A percentile compares a stretch with the other conserved stretches of the same genome.
phyloP scores from a whole-genome alignment of 2,797 vertebrate genomes.

The Cossypha niveicapilla region DNA sequence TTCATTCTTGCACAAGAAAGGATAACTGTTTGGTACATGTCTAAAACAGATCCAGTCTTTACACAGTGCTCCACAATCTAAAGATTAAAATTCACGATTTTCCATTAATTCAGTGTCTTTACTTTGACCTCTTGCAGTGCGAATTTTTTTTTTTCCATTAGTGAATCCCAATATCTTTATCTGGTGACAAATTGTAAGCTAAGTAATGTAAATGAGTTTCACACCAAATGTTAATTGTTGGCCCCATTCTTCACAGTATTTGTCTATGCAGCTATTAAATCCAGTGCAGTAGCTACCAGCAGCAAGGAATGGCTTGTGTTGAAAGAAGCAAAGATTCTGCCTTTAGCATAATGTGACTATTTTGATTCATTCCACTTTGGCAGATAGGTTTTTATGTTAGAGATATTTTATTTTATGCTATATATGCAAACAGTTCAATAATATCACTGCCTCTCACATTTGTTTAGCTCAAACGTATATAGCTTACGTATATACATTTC shows the following conservation, averaged over 20 bases:
- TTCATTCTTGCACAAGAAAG: background rate
- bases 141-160: background rate
- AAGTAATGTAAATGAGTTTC: background rate
- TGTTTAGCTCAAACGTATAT: background rate
- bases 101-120: rapidly evolving
- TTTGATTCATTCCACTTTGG: background rate
- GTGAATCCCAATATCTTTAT: background rate
- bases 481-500: background rate
- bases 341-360: background rate
- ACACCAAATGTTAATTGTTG: background rate
- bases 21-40: background rate
- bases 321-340: background rate
- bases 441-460: background rate
- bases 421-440: background rate
- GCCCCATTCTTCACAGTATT: background rate
- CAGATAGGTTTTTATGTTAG: background rate
- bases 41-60: background rate
- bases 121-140: background rate
- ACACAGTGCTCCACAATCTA: background rate
- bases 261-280: background rate
- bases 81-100: background rate
- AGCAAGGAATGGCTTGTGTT: background rate
- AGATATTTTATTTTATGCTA: background rate
- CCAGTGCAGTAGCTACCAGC: background rate
- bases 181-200: background rate